Evolutionary conservation across 2,888 invertebrate genomes (phyloP), one percentile per base, ranked within the genome.

Genomic region (Biston stratarius): DNA sequence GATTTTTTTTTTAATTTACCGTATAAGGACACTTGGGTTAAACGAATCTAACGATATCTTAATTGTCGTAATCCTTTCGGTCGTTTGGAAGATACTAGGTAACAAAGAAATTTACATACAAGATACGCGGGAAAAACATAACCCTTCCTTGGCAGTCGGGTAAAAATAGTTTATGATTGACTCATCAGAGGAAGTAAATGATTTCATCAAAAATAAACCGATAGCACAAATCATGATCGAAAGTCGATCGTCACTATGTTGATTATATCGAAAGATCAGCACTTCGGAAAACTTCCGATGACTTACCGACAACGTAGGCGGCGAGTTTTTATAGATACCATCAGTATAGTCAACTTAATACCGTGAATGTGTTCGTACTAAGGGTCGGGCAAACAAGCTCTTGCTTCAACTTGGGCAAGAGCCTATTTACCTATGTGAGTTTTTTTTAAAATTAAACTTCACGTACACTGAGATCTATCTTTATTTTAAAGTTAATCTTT

Each of bases 311-410:
- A 78, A 77, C 67, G 75, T 72, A 78, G 80, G 84, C 87, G 86
- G 86, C 78, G 72, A 80, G 78, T 85, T 83, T 77, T 84, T 86
- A 77, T 77, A 84, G 91, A 90, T 90, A 87, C 33, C 58, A 75
- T 75, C 76, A 67, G 38, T 47, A 33, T 55, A 42, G 53, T 47
- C 52, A 78, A 76, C 73, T 67, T 75, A 76, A 66, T 49, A 33
- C 24, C 51, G 5, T 7, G 6, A 34, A 2, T 34, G 48, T 33
- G 33, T 5, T 24, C 24, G 24, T 24, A 24, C 24, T 24, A 24
- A 48, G 47, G 11, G 33, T 48, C 11, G 48, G 5, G 11, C 6
- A 48, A 11, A 48, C 6, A 10, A 15, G 47, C 9, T n/a, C 11
- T 33, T 24, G 14, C 14, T 0, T n/a, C 48, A 51, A 51, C 34